Conservation (phyloP, 2,888 invertebrate genomes). For the Diogma glabrata region DNA sequence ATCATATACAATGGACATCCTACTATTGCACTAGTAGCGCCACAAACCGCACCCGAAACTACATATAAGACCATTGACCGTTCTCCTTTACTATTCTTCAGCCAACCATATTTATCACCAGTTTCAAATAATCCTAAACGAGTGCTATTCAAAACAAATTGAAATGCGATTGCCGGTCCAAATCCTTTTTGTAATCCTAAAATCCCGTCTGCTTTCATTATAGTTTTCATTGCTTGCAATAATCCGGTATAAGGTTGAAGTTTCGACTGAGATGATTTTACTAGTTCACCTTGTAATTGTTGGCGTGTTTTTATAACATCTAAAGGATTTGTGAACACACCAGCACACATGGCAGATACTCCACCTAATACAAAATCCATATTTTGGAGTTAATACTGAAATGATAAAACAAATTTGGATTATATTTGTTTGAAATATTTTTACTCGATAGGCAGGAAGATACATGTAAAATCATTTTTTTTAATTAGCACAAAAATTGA, state of each 20-base stretch:
- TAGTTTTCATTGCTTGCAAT: conserved; percentile 65
- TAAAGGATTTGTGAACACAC: conserved; percentile 75
- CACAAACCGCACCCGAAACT: conserved; percentile 40
- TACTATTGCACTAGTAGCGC: conserved; percentile 52
- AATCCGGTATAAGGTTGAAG: conserved; percentile 57
- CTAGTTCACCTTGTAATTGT: conserved; percentile 75
- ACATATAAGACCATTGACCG: conserved; percentile 21
- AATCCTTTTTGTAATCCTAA: conserved; percentile 65
- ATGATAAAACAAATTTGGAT: too few species aligned
- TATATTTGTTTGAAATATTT: too few species aligned
- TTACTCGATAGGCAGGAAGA: too few species aligned
- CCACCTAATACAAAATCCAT: conserved; percentile 67
- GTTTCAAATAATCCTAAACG: conserved; percentile 53
- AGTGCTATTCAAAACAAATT: conserved; percentile 40
- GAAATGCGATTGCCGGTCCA: conserved; percentile 73
- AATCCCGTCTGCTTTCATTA: conserved; percentile 65
- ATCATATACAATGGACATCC: conserved; percentile 69
- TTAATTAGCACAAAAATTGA: too few species aligned
- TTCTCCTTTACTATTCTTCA: conserved; percentile 32
- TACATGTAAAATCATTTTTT: too few species aligned
- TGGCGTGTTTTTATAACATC: conserved; percentile 82
- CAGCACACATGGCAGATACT: conserved; percentile 62
- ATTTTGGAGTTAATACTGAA: too few species aligned
- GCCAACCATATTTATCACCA: conserved; percentile 42
- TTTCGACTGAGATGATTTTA: conserved; percentile 49